Percentiles rank a stretch among this genome's conserved stretches.
phyloP scores from a whole-genome alignment of 2,113 vertebrate species.

The Chamaetylas fuelleborni region DNA sequence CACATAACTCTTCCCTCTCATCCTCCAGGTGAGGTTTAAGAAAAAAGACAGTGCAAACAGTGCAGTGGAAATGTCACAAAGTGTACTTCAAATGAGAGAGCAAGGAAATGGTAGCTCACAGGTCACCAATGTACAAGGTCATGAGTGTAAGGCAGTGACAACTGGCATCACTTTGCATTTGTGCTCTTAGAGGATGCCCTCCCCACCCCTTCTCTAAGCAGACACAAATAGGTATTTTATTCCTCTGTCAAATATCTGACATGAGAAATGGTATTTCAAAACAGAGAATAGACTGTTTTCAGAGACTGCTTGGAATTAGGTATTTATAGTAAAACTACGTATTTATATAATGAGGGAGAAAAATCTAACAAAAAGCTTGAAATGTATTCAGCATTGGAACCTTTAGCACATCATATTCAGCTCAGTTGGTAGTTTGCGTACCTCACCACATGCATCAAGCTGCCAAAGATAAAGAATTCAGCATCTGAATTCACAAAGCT shows the following conservation, averaged over 20 bases:
- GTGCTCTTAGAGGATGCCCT: neutral
- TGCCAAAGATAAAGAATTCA: neutral
- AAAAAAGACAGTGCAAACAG: neutral
- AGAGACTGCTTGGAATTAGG: neutral
- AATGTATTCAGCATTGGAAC: neutral
- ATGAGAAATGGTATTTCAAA: neutral
- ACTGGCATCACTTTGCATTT: neutral
- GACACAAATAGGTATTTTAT: neutral
- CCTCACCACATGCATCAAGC: neutral
- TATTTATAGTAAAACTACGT: neutral
- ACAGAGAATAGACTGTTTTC: neutral
- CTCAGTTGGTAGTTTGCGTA: neutral
- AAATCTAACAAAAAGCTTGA: neutral
- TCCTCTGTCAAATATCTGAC: neutral
- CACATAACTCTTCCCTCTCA: neutral
- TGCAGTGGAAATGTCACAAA: neutral
- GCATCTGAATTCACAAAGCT: neutral
- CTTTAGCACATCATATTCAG: neutral
- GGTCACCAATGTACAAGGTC: neutral
- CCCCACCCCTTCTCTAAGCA: neutral
- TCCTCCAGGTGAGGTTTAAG: neutral
- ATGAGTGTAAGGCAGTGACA: neutral
- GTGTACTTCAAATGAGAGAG: neutral
- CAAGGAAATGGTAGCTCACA: neutral
- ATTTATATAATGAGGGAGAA: neutral